Conservation (phyloP, 2,113 vertebrate genomes). For the Cnemophilus loriae region DNA sequence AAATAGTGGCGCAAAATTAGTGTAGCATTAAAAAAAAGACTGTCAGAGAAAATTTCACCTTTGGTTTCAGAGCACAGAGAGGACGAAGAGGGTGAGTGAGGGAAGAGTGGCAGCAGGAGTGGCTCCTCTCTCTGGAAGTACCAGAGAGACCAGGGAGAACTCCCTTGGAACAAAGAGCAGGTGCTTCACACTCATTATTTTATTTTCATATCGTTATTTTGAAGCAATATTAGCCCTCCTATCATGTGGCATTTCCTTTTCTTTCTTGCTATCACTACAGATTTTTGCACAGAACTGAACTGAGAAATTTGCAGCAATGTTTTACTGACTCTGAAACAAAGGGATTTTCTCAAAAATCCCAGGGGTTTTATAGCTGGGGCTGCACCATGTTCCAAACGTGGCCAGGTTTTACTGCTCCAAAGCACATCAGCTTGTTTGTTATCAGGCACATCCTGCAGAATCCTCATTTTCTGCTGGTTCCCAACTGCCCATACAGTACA, state of each 20-base stretch:
- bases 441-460: neutral
- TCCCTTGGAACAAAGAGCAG: neutral
- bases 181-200: neutral
- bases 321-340: neutral
- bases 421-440: neutral
- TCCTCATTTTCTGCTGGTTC: neutral
- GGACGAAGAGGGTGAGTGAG: neutral
- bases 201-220: neutral
- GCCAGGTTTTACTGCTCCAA: neutral
- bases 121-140: neutral
- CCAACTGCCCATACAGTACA: neutral
- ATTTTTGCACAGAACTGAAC: neutral
- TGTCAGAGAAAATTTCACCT: neutral
- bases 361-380: neutral
- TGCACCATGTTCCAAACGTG: neutral
- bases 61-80: neutral
- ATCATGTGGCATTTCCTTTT: neutral
- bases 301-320: neutral
- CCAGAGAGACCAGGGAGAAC: neutral
- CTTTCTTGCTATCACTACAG: neutral
- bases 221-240: neutral
- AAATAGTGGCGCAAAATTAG: neutral
- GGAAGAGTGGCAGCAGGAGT: neutral
- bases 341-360: neutral
- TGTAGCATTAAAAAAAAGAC: neutral